Conservation (phyloP, 2,113 vertebrate genomes). For the Gracilinanus agilis region DNA sequence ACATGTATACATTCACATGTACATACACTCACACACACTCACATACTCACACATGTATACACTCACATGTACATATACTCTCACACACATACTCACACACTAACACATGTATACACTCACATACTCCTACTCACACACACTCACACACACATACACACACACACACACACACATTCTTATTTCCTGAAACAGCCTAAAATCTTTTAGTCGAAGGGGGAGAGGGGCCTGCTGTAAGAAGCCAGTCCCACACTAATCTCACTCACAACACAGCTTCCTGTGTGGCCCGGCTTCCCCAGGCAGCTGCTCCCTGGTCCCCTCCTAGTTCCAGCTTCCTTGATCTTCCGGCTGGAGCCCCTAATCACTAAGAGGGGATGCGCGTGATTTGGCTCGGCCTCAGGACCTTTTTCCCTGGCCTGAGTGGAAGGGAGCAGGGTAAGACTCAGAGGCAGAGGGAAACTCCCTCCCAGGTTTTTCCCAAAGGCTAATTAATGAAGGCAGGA, state of each 20-base stretch:
- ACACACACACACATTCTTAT: neutral
- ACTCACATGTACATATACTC: neutral
- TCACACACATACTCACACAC: neutral
- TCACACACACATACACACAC: neutral
- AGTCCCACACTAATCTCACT: neutral
- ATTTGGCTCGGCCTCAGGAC: neutral
- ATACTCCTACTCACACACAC: neutral
- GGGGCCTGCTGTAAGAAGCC: neutral
- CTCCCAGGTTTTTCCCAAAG: neutral
- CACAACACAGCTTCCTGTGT: neutral
- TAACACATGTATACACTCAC: neutral
- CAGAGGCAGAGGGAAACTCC: neutral
- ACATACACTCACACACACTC: too few species aligned
- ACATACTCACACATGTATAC: neutral
- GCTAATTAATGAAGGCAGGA: neutral
- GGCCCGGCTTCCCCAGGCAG: neutral
- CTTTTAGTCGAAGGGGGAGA: neutral
- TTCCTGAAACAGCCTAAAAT: neutral
- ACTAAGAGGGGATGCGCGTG: neutral
- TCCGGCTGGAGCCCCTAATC: neutral
- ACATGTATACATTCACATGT: neutral
- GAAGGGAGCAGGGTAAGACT: neutral
- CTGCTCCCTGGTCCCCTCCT: neutral
- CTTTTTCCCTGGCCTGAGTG: neutral
- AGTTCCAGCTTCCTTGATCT: neutral